Evolutionary conservation across 2,888 invertebrate species (phyloP).

Genomic region (Pristionchus exspectatus): DNA sequence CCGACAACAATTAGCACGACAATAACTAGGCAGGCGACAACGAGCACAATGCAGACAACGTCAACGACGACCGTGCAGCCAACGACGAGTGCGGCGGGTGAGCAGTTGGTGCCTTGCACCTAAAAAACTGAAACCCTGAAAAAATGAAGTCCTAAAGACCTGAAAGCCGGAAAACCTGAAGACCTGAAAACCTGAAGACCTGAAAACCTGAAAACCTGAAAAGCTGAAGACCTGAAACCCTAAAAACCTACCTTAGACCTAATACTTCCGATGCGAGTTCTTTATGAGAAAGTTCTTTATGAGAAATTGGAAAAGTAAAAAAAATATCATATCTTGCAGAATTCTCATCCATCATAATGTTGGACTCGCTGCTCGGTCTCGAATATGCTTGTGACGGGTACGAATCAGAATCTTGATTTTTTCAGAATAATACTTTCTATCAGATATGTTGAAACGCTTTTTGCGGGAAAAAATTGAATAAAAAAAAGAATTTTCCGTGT

Average conservation of each 20-base stretch:
- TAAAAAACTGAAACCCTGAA: not conserved
- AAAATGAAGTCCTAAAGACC: no score
- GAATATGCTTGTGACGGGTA: not conserved
- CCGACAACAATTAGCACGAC: not conserved
- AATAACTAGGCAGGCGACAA: not conserved
- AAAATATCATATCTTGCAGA: not conserved
- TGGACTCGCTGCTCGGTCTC: constrained; percentile 31
- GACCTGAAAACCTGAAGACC: no score
- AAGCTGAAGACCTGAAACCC: no score
- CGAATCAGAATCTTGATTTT: not conserved
- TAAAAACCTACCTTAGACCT: no score
- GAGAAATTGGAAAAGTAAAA: no score
- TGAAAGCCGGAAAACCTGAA: not conserved
- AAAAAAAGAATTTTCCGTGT: no score
- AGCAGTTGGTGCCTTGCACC: not conserved
- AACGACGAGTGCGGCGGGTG: not conserved
- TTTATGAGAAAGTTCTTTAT: no score
- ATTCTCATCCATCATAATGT: not conserved
- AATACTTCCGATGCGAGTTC: no score
- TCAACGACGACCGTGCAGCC: not conserved
- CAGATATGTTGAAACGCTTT: no score
- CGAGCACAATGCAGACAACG: not conserved
- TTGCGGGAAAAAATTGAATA: no score
- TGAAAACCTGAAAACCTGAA: no score
- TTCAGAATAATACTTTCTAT: no score